A percentile compares a stretch with the other conserved stretches of the same genome.
These are phyloP conservation scores for Heterotilapia buettikoferi DNA, from an alignment of 2,113 vertebrate species.

Conservation along the genomic window DNA sequence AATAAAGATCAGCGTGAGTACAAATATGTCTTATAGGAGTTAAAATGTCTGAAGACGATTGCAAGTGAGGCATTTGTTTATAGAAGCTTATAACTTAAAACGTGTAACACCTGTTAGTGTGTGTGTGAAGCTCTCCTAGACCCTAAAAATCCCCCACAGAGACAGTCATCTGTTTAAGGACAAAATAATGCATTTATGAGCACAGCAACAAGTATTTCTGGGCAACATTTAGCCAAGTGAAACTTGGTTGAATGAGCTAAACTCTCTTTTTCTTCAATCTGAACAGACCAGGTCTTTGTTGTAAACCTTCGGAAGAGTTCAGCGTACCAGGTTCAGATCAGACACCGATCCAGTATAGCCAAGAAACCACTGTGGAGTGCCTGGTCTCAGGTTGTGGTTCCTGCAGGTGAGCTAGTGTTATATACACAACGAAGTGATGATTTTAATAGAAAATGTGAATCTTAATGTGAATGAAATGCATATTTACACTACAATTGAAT, in stretches of 20 bases:
- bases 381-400: conserved; percentile 47
- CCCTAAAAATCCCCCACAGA: background rate
- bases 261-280: background rate
- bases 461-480: fast-evolving
- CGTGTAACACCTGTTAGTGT: background rate
- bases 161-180: background rate
- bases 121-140: background rate
- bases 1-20: conserved; percentile 25
- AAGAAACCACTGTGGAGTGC: conserved; percentile 49
- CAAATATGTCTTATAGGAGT: background rate
- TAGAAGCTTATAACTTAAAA: background rate
- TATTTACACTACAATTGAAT: background rate
- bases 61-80: background rate
- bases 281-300: conserved; percentile 25
- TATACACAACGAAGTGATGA: background rate
- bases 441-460: background rate
- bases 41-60: background rate
- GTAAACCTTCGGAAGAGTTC: conserved; percentile 9
- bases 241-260: background rate
- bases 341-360: conserved; percentile 25
- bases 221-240: background rate
- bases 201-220: background rate
- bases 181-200: background rate
- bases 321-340: conserved; percentile 39
- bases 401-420: conserved; percentile 43